These are phyloP conservation scores for Cephalopachus bancanus DNA, from an alignment of 2,797 vertebrate species.

Conservation along the genomic window DNA sequence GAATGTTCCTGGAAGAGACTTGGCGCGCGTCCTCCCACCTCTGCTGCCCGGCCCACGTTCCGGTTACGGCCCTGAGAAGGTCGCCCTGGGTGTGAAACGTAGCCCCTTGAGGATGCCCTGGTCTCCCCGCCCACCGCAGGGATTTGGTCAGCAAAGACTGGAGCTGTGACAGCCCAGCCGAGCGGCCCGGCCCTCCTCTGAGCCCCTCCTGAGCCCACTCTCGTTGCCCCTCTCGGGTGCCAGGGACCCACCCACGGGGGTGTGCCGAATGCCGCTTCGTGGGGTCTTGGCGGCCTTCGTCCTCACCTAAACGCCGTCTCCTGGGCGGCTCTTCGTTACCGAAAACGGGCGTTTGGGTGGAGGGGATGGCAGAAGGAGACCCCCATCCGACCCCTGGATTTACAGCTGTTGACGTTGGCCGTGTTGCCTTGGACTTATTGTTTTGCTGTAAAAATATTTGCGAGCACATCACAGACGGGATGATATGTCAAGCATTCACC, in stretches of 20 bases:
- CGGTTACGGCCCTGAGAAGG: neutral
- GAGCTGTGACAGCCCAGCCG: neutral
- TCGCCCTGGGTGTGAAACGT: neutral
- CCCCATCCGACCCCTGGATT: neutral
- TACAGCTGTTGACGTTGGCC: too few species aligned
- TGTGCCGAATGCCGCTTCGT: too few species aligned
- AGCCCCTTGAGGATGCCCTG: neutral
- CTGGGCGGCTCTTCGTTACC: neutral
- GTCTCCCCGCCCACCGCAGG: neutral
- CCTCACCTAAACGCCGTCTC: neutral
- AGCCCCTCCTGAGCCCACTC: neutral
- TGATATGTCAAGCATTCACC: neutral
- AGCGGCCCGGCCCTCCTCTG: neutral
- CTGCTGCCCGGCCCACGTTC: neutral
- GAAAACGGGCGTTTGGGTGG: neutral
- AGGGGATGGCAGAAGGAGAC: neutral
- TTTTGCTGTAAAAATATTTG: neutral
- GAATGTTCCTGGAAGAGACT: neutral
- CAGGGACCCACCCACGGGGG: neutral
- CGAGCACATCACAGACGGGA: neutral
- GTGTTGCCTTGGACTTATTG: neutral
- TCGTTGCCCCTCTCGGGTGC: neutral
- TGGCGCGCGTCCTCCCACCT: neutral
- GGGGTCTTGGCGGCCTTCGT: neutral
- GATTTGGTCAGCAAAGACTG: neutral